Evolutionary conservation across 2,113 vertebrate species (phyloP).

Genomic region (Rhipidura dahli): DNA sequence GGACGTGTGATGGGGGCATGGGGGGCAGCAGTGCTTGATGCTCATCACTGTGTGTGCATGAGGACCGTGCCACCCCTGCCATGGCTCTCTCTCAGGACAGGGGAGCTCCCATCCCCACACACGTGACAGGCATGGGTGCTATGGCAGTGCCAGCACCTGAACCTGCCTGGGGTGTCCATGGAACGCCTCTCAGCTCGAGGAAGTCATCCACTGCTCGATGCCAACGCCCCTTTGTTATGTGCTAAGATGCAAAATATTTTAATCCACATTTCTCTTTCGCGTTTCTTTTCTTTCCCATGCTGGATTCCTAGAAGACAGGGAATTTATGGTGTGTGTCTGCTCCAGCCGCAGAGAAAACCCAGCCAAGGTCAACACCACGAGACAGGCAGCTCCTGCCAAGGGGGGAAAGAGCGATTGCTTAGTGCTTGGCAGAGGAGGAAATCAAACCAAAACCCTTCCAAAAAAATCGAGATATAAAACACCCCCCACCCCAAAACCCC

Average conservation of each 20-base stretch:
- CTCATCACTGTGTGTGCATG: accelerated
- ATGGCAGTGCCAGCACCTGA: accelerated
- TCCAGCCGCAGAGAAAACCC: conserved; percentile 60
- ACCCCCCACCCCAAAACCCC: conserved; percentile 4
- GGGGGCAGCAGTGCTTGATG: background rate
- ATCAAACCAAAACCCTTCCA: conserved; percentile 53
- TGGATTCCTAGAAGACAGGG: conserved; percentile 84
- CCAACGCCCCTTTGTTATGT: conserved; percentile 63
- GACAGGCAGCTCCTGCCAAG: conserved; percentile 70
- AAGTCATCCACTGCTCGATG: conserved; percentile 20
- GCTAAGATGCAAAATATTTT: conserved; percentile 78
- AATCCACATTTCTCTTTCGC: conserved; percentile 68
- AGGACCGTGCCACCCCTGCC: background rate
- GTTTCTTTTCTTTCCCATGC: conserved; percentile 80
- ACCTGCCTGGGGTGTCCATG: background rate
- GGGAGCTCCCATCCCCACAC: background rate
- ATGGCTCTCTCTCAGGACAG: accelerated
- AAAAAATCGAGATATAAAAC: conserved; percentile 50
- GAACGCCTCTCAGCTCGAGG: background rate
- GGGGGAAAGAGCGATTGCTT: conserved; percentile 48
- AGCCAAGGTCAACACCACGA: conserved; percentile 80
- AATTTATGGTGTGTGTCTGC: conserved; percentile 81
- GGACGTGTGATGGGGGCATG: accelerated
- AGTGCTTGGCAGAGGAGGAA: conserved; percentile 57
- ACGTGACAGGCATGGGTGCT: accelerated